phyloP scores from a whole-genome alignment of 1,140 invertebrate species.

The Solen grandis region DNA sequence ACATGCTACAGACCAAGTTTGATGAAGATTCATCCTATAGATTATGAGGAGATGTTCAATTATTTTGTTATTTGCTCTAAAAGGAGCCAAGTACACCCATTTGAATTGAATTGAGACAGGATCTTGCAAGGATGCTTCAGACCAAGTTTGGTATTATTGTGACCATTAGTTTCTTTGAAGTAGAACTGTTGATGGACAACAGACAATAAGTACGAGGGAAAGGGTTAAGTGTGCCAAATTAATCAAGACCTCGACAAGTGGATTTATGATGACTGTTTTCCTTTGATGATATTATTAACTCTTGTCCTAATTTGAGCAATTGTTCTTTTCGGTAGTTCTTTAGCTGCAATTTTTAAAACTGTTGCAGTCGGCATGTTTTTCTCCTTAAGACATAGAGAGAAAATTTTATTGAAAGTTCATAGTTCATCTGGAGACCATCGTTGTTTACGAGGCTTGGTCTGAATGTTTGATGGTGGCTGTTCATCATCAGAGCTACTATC shows the following conservation, averaged over 20 bases:
- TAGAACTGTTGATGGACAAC: background rate
- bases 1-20: background rate
- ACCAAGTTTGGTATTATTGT: background rate
- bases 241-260: too few relatives aligned
- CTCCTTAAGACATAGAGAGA: slow-evolving; percentile 17
- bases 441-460: slow-evolving; percentile 15
- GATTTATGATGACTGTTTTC: too few relatives aligned
- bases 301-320: slow-evolving; percentile 7
- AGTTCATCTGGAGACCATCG: slow-evolving; percentile 26
- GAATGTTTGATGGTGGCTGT: slow-evolving; percentile 13
- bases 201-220: background rate
- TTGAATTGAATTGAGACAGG: background rate
- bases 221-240: slow-evolving; percentile 2
- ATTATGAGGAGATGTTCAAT: background rate
- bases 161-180: background rate
- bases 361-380: slow-evolving; percentile 18
- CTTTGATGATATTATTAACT: slow-evolving; percentile 18
- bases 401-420: slow-evolving; percentile 19
- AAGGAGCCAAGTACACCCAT: background rate
- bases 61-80: background rate
- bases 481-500: too few relatives aligned
- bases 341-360: slow-evolving; percentile 22
- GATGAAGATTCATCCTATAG: background rate
- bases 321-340: slow-evolving; percentile 14
- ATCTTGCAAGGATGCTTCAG: background rate